Percentiles rank a stretch among this genome's conserved stretches.
phyloP scores from a whole-genome alignment of 2,888 invertebrate genomes.

The Cerastis rubricosa region DNA sequence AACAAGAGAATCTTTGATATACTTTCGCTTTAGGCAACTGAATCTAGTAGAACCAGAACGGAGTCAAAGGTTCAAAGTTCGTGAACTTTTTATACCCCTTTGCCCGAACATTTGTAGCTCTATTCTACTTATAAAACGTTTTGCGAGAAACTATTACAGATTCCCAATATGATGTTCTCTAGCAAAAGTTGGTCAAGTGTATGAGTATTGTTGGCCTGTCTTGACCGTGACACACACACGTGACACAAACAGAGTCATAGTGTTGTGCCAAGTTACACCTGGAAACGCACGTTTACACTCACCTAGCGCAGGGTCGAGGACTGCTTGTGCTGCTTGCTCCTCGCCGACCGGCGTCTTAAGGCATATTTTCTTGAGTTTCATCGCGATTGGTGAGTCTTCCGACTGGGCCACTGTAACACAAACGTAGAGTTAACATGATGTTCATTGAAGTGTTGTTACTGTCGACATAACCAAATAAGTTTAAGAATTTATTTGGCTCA shows the following conservation, averaged over 20 bases:
- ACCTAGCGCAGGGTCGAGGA: conserved; percentile 93
- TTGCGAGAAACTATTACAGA: conserved; percentile 18
- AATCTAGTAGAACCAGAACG: conserved; percentile 25
- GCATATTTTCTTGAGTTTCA: conserved; percentile 94
- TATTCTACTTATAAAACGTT: conserved; percentile 9
- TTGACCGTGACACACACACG: conserved; percentile 54
- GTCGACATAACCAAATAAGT: neutral
- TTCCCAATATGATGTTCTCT: conserved; percentile 24
- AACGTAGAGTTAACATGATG: conserved; percentile 48
- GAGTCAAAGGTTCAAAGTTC: conserved; percentile 52
- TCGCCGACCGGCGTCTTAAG: conserved; percentile 93
- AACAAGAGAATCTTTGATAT: conserved; percentile 5
- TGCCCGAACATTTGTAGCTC: conserved; percentile 17
- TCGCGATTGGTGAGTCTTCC: conserved; percentile 93
- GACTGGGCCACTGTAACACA: conserved; percentile 92
- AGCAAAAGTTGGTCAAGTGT: conserved; percentile 33
- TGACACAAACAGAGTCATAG: conserved; percentile 27
- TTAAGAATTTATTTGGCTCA: neutral
- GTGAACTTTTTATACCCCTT: conserved; percentile 42
- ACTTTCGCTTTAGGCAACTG: conserved; percentile 41
- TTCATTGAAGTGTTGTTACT: neutral
- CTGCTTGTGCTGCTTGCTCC: conserved; percentile 93
- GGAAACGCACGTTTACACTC: conserved; percentile 67
- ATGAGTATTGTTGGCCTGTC: conserved; percentile 22
- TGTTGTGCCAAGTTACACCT: conserved; percentile 39